These are phyloP conservation scores for Martes martes DNA, from an alignment of 2,113 vertebrate species.

Conservation along the genomic window DNA sequence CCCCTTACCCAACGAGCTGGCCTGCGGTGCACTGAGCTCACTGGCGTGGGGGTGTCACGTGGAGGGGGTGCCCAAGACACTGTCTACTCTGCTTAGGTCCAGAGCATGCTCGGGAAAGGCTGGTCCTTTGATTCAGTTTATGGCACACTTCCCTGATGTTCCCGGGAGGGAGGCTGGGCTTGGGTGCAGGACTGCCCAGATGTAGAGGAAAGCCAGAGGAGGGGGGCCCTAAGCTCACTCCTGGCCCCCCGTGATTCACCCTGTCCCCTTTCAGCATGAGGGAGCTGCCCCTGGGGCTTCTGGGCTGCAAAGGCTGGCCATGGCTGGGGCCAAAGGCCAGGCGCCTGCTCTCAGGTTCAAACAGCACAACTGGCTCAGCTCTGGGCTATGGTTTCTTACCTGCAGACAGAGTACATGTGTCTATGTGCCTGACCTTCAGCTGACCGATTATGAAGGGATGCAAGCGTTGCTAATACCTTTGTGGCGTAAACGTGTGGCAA, in stretches of 20 bases:
- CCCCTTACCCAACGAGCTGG: background rate
- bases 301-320: background rate
- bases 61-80: background rate
- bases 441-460: background rate
- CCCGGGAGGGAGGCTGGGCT: background rate
- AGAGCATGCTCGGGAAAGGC: conserved; percentile 1
- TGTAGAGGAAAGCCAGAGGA: background rate
- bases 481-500: conserved; percentile 60
- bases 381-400: background rate
- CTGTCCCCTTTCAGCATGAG: background rate
- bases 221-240: background rate
- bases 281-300: background rate
- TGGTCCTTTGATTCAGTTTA: background rate
- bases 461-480: conserved; percentile 69
- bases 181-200: background rate
- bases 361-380: background rate
- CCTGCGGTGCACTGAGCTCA: rapidly evolving
- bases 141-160: background rate
- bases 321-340: background rate
- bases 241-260: background rate
- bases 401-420: background rate
- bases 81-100: background rate
- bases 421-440: background rate
- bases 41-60: rapidly evolving
- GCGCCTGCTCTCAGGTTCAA: background rate